Conservation (phyloP, 1,140 invertebrate species). For the Drosophila bocki region DNA sequence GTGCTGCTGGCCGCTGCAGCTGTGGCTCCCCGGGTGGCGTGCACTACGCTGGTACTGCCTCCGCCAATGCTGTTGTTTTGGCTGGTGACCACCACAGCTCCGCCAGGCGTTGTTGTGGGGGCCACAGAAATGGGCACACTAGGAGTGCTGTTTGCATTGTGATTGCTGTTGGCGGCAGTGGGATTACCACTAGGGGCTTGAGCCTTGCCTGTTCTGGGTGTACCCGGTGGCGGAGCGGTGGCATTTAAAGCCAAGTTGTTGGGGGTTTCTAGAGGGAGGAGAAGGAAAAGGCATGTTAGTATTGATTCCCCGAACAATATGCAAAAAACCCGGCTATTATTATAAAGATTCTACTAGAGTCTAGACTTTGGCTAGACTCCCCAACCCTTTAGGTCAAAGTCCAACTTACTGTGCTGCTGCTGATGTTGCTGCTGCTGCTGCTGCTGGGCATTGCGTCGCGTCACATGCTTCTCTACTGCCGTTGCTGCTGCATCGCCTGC, state of each 20-base stretch:
- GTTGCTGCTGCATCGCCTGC: conserved; percentile 29
- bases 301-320: not conserved
- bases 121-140: conserved; percentile 23
- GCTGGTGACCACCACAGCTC: conserved; percentile 30
- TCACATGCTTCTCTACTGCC: conserved; percentile 68
- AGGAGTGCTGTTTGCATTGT: conserved; percentile 36
- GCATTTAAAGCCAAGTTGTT: conserved; percentile 27
- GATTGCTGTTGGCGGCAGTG: conserved; percentile 27
- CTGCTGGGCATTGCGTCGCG: conserved; percentile 69
- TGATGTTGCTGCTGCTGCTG: conserved; percentile 64
- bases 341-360: not conserved
- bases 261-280: conserved; percentile 41
- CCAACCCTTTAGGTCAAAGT: not conserved
- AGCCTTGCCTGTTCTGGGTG: conserved; percentile 43
- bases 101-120: conserved; percentile 32
- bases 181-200: conserved; percentile 31
- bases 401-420: conserved; percentile 58
- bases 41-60: conserved; percentile 45
- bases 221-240: conserved; percentile 9
- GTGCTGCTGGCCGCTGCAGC: conserved; percentile 65
- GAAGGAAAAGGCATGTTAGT: not conserved
- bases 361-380: conserved; percentile 3
- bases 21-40: conserved; percentile 73
- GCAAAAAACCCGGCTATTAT: not conserved
- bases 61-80: conserved; percentile 26